Conservation (phyloP, 2,797 vertebrate genomes). For the Lateolabrax maculatus region DNA sequence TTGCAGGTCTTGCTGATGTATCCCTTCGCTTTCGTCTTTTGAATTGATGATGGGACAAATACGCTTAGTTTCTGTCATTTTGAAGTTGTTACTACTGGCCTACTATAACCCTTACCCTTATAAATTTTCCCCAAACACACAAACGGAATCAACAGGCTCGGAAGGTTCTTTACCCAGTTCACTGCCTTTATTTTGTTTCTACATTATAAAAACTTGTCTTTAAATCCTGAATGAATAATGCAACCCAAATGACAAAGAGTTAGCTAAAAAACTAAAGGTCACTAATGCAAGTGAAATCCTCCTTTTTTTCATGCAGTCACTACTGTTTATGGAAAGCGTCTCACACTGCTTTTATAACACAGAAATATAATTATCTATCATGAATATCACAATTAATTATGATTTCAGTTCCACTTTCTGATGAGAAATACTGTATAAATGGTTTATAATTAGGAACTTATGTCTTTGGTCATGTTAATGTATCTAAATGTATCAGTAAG, state of each 20-base stretch:
- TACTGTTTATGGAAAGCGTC: conserved; percentile 8
- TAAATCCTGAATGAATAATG: conserved; percentile 19
- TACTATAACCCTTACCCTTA: too few relatives aligned
- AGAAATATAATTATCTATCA: conserved; percentile 7
- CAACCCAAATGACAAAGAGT: conserved; percentile 13
- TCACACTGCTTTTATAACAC: conserved; percentile 8
- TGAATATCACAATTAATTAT: conserved; percentile 13
- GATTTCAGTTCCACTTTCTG: conserved; percentile 21
- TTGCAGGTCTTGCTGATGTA: too few relatives aligned
- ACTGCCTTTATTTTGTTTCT: conserved; percentile 43
- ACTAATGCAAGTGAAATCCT: conserved; percentile 8
- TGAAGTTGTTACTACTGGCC: too few relatives aligned
- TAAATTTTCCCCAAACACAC: conserved; percentile 13
- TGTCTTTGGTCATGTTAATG: conserved; percentile 19
- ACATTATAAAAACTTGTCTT: conserved; percentile 15
- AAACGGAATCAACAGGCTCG: conserved; percentile 8
- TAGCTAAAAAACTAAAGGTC: conserved; percentile 16
- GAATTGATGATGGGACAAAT: too few relatives aligned
- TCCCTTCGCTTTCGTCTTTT: too few relatives aligned
- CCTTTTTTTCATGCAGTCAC: conserved; percentile 26
- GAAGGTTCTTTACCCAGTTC: conserved; percentile 17
- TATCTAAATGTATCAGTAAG: neutral
- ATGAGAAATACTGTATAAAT: conserved; percentile 1
- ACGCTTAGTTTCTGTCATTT: too few relatives aligned
- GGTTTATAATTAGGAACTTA: neutral